A percentile compares a stretch with the other conserved stretches of the same genome.
Conservation (phyloP, 2,888 invertebrate species). For the Pollenia griseotomentosa region DNA sequence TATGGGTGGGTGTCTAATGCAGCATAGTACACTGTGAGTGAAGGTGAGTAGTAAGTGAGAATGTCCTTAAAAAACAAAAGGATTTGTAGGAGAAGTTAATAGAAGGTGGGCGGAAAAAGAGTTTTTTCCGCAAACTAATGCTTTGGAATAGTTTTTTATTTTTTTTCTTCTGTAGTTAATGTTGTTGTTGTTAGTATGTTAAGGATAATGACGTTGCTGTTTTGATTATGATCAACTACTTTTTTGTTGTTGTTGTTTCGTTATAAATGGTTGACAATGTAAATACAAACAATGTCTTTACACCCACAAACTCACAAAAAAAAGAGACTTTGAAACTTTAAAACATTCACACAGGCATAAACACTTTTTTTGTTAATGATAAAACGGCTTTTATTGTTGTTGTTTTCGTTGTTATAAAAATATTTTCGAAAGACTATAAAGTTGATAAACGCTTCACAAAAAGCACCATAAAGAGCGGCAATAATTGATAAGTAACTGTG, state of each 20-base stretch:
- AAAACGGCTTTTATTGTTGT: conserved; percentile 10
- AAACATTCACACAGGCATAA: conserved; percentile 17
- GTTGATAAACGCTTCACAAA: conserved; percentile 24
- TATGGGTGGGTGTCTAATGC: neutral
- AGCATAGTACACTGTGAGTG: neutral
- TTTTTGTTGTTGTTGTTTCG: conserved; percentile 1
- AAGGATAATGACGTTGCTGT: conserved; percentile 23
- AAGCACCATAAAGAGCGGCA: conserved; percentile 16
- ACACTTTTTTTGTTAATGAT: conserved; percentile 37
- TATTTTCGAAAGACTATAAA: conserved; percentile 24
- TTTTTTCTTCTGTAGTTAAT: neutral
- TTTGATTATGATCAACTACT: neutral
- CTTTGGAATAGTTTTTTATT: neutral
- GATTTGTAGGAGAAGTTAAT: conserved; percentile 25
- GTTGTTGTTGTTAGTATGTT: neutral
- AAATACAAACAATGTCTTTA: conserved; percentile 1
- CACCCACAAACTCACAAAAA: neutral
- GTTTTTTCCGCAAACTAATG: neutral
- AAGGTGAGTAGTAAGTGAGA: neutral
- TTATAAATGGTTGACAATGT: conserved; percentile 32
- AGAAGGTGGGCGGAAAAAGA: conserved; percentile 1
- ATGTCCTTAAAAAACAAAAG: conserved; percentile 27
- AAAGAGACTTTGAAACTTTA: conserved; percentile 20
- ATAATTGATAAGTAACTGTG: conserved; percentile 42
- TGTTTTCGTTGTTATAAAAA: conserved; percentile 14